Evolutionary conservation across 2,113 vertebrate species (phyloP), one percentile per base, ranked within the genome.

Genomic region (Charina bottae): DNA sequence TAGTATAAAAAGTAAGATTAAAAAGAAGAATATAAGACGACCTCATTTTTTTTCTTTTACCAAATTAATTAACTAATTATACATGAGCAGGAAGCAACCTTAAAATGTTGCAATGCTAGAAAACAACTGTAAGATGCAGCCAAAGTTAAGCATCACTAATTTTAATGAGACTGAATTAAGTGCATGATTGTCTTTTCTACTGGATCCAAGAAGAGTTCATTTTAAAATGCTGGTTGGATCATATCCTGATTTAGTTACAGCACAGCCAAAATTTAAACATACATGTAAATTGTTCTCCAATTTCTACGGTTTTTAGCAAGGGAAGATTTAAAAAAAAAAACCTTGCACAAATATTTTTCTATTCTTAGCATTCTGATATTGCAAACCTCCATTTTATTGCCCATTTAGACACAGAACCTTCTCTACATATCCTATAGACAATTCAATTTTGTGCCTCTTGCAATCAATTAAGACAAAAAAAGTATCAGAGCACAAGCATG

Each of bases 401-500:
- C 8, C 0, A 0, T 28, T 55, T 0, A 0, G 58, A 33, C 49
- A 85, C 24, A 90, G 54, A 64, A 28, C n/a, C 59, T 56, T 84
- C 49, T 87, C 2, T 6, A 78, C 23, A 17, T 17, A 54, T 42
- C 13, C 0, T 0, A 26, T 11, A 24, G 0, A 0, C 46, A 24
- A 42, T 0, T 49, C 85, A 60, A 37, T 78, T 54, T 46, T 72
- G 54, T 15, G 13, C 37, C 83, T 87, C 85, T 88, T 83, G 54
- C 33, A 86, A 0, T 26, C 24, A 0, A 0, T 42, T 91, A 89
- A 72, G 53, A 84, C 56, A 26, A 64, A 55, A 10, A 53, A 89
- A n/a, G n/a, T n/a, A n/a, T 42, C 90, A 93, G 85, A 89, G 86
- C 37, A 7, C 83, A 88, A 87, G 0, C 0, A 13, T 93, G 85